Percentiles rank a stretch among this genome's conserved stretches.
phyloP scores from a whole-genome alignment of 2,113 vertebrate species.

The Porphyrio hochstetteri region DNA sequence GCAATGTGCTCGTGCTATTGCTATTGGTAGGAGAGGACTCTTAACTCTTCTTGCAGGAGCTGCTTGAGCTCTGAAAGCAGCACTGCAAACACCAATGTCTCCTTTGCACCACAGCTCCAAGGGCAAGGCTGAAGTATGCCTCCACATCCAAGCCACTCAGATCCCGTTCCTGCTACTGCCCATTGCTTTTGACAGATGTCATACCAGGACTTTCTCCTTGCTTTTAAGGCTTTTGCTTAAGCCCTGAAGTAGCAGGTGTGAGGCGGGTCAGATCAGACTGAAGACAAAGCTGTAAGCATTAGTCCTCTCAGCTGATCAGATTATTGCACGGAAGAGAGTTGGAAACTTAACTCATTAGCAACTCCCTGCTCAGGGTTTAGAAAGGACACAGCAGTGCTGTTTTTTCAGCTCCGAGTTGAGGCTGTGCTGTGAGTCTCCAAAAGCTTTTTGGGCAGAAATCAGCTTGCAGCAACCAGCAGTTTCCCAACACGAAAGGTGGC shows the following conservation, averaged over 20 bases:
- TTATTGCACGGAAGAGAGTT: neutral
- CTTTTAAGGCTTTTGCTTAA: neutral
- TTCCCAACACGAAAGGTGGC: neutral
- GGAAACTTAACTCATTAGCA: neutral
- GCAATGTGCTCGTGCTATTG: fast-evolving
- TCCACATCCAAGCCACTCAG: neutral
- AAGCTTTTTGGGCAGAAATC: neutral
- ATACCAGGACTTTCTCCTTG: neutral
- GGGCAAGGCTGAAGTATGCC: neutral
- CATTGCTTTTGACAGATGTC: neutral
- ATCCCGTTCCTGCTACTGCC: neutral
- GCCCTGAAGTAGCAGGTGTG: neutral
- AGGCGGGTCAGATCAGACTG: neutral
- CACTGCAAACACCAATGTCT: neutral
- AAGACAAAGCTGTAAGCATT: neutral
- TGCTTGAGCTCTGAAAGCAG: too few relatives aligned
- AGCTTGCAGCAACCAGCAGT: neutral
- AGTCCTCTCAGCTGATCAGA: neutral
- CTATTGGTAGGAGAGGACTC: neutral
- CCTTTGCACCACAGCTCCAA: neutral
- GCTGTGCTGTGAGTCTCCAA: neutral
- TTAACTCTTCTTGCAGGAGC: neutral
- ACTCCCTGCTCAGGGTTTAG: neutral
- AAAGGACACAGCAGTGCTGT: neutral
- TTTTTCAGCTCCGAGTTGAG: neutral